A percentile compares a stretch with the other conserved stretches of the same genome.
These are phyloP conservation scores for Sipha maydis DNA, from an alignment of 2,888 invertebrate genomes.

Conservation along the genomic window DNA sequence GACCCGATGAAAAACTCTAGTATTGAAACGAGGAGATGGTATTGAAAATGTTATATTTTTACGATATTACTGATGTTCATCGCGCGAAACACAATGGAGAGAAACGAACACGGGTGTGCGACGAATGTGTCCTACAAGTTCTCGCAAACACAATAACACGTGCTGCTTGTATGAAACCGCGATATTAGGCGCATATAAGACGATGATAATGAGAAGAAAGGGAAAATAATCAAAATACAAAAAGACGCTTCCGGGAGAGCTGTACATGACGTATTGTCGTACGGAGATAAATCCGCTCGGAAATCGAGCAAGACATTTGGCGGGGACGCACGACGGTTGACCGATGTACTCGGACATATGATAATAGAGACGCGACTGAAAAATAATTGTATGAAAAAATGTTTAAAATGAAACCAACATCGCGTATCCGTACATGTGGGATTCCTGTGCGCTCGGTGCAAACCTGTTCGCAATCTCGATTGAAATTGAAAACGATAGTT, in stretches of 20 bases:
- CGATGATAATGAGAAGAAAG: no score
- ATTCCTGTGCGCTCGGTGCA: neutral
- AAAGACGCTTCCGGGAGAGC: neutral
- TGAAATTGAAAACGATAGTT: conserved; percentile 43
- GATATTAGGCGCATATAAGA: no score
- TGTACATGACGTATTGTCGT: neutral
- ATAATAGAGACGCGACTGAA: neutral
- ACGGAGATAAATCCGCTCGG: neutral
- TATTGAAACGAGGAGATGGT: neutral
- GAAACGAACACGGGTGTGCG: no score
- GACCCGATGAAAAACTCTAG: neutral
- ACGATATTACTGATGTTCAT: no score
- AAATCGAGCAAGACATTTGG: conserved; percentile 1
- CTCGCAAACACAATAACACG: no score
- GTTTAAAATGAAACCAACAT: no score
- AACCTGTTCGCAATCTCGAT: conserved; percentile 12
- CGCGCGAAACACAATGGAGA: no score
- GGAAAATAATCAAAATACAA: neutral
- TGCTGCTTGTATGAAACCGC: no score
- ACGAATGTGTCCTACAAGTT: no score
- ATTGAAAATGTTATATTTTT: no score
- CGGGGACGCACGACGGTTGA: no score
- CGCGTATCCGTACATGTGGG: neutral
- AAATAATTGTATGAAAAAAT: no score
- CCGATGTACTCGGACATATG: neutral